Percentiles rank a stretch among this genome's conserved stretches.
phyloP scores from a whole-genome alignment of 2,888 invertebrate genomes.

The Lamproptera curius region DNA sequence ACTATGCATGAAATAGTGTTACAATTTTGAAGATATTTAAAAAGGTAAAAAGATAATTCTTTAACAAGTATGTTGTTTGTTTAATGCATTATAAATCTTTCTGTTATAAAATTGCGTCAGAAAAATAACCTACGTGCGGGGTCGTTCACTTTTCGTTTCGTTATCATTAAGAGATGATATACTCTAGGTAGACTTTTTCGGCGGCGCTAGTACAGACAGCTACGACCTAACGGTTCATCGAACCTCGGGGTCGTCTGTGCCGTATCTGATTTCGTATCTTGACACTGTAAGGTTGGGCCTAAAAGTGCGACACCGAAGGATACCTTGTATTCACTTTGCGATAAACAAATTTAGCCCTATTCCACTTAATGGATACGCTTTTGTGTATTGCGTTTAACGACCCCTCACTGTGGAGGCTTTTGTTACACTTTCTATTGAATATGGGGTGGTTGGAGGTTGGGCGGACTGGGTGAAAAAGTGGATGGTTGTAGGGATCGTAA shows the following conservation, averaged over 20 bases:
- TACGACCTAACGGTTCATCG: neutral
- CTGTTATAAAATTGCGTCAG: too few species aligned
- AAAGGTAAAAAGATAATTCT: too few species aligned
- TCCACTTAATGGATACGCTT: conserved; percentile 6
- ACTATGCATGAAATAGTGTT: too few species aligned
- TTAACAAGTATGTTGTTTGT: too few species aligned
- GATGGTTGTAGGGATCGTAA: too few species aligned
- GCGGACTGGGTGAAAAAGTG: too few species aligned
- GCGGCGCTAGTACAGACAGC: neutral
- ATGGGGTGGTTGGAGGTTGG: too few species aligned
- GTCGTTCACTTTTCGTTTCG: too few species aligned
- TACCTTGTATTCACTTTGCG: neutral
- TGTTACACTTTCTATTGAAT: neutral
- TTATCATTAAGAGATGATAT: too few species aligned
- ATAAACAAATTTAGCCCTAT: conserved; percentile 3
- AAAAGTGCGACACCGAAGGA: conserved; percentile 8
- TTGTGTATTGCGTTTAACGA: conserved; percentile 1
- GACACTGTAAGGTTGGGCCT: conserved; percentile 4
- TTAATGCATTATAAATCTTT: too few species aligned
- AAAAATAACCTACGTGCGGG: too few species aligned
- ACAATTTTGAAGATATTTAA: too few species aligned
- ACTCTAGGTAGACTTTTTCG: conserved; percentile 6
- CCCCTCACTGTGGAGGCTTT: neutral
- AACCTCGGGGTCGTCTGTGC: conserved; percentile 12
- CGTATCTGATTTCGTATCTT: conserved; percentile 3